Evolutionary conservation across 2,113 vertebrate species (phyloP), one percentile per base, ranked within the genome.

Genomic region (Sphaerodactylus townsendi): DNA sequence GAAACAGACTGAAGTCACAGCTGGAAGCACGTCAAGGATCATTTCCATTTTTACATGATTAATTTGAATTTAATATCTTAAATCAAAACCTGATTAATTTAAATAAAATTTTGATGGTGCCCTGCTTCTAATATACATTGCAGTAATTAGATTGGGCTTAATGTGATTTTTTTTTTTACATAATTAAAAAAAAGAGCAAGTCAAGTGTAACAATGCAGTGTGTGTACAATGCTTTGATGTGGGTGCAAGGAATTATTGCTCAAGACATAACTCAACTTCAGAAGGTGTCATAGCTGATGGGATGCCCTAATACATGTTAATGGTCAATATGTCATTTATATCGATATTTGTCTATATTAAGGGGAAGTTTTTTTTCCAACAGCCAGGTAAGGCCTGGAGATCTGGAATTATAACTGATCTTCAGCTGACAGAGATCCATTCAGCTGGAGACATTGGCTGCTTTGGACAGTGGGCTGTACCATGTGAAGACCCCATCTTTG

Each of bases 1-100:
- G 96, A 98, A 98, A 98, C 97, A 98, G 97, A 97, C 97, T 98
- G 97, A 97, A 97, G 96, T 98, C 98, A 97, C 98, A 99, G 98
- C 98, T 99, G 98, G 98, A 98, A 97, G 96, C 86, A 92, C 96
- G 97, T 99, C 98, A 99, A 98, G 98, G 98, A 98, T 98, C 98
- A 98, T 99, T 99, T 99, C 97, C 98, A 97, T 99, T 98, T 97
- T 98, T 98, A 98, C 98, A 98, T 99, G 98, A 99, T 99, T 99
- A 99, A 99, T 99, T 99, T 98, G 98, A 98, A 98, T 99, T 98
- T 99, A 98, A 99, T 99, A 99, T 98, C 98, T 99, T 98, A 98
- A 98, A 99, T 99, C 98, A 98, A 99, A 98, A 99, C 98, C 98
- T 98, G 98, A 99, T 99, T 99, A 98, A 99, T 99, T 99, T 98